Percentiles rank a stretch among this genome's conserved stretches.
Evolutionary conservation across 2,797 vertebrate species (phyloP).

Genomic region (Hipposideros larvatus): DNA sequence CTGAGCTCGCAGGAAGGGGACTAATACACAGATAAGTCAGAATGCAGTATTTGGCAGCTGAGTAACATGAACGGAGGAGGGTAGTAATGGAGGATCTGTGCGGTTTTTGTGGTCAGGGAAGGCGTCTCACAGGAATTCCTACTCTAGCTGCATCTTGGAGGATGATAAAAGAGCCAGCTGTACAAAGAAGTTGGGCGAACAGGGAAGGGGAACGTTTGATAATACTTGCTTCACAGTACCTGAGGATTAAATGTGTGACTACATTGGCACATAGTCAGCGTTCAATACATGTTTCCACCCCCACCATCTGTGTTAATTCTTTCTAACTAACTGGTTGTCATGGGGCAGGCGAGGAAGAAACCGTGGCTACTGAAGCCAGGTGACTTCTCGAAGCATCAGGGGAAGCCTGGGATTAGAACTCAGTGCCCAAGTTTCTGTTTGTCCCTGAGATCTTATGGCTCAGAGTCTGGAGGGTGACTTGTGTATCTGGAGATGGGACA

Average conservation of each 20-base stretch:
- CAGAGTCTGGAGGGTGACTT: not conserved
- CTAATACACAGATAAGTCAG: not conserved
- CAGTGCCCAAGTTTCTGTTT: rapidly evolving
- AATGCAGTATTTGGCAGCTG: not conserved
- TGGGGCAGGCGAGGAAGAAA: not conserved
- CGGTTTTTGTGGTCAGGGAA: not conserved
- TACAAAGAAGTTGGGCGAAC: not conserved
- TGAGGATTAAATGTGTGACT: not conserved
- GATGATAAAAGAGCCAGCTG: too few relatives aligned
- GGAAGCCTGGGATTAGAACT: not conserved
- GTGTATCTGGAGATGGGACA: not conserved
- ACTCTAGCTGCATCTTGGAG: not conserved
- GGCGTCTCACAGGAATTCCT: not conserved
- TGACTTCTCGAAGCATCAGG: not conserved
- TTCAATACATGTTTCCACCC: not conserved
- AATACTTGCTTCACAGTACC: not conserved
- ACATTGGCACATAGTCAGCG: not conserved
- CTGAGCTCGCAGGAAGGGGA: not conserved
- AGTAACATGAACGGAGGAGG: rapidly evolving
- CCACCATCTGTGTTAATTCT: not conserved
- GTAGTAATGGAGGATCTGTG: not conserved
- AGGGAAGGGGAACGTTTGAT: rapidly evolving
- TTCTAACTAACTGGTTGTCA: not conserved
- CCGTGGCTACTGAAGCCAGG: not conserved
- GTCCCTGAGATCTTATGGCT: not conserved